Percentiles rank a stretch among this genome's conserved stretches.
Conservation (phyloP, 2,888 invertebrate genomes). For the Ophion obscuratus region DNA sequence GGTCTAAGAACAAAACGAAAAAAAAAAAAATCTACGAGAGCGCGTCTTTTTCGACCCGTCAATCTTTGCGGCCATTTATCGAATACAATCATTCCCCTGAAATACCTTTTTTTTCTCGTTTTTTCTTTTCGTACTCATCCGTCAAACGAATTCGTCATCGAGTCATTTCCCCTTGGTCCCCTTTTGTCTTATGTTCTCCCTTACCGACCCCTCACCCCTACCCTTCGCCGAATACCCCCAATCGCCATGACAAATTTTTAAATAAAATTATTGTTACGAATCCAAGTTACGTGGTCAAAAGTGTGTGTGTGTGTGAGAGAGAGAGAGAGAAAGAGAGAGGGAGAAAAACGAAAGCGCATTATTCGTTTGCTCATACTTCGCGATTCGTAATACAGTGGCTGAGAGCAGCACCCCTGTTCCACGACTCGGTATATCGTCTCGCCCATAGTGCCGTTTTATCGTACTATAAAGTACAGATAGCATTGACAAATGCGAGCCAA, state of each 20-base stretch:
- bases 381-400: constrained; percentile 22
- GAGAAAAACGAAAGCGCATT: neutral
- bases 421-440: neutral
- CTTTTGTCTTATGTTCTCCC: constrained; percentile 43
- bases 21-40: constrained; percentile 39
- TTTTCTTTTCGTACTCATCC: constrained; percentile 51
- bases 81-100: constrained; percentile 66
- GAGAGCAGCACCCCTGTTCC: neutral
- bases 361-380: constrained; percentile 31
- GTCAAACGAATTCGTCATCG: constrained; percentile 59
- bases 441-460: constrained; percentile 40
- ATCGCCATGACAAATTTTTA: constrained; percentile 73
- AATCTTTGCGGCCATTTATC: constrained; percentile 60
- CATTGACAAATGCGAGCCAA: constrained; percentile 46
- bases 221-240: constrained; percentile 28
- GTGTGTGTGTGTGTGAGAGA: neutral
- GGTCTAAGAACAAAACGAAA: constrained; percentile 49
- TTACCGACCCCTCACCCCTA: constrained; percentile 62
- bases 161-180: constrained; percentile 49
- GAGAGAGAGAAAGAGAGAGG: neutral
- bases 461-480: constrained; percentile 24
- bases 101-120: constrained; percentile 37
- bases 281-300: constrained; percentile 47
- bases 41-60: constrained; percentile 44
- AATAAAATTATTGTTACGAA: constrained; percentile 78